Percentiles rank a stretch among this genome's conserved stretches.
Evolutionary conservation across 2,888 invertebrate genomes (phyloP).

Genomic region (Diachrysia chrysitis): DNA sequence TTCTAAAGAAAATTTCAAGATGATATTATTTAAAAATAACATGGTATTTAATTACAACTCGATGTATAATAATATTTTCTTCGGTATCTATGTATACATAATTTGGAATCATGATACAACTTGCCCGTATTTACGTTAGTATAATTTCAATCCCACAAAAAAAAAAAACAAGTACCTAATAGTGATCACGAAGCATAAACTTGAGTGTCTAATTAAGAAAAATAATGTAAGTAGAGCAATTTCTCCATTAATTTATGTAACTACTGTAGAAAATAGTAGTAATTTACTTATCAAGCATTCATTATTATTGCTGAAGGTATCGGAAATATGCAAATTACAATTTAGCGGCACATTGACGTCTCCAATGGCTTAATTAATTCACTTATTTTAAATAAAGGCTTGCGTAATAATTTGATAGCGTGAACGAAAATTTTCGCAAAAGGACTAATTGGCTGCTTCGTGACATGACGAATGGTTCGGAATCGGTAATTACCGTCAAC

Average conservation of each 20-base stretch:
- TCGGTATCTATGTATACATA: no score
- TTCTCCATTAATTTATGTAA: not conserved
- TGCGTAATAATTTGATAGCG: slow-evolving; percentile 18
- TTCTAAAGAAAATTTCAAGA: slow-evolving; percentile 15
- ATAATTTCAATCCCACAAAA: no score
- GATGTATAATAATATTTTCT: not conserved
- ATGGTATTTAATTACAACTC: slow-evolving; percentile 13
- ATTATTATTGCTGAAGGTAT: not conserved
- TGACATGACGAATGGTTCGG: slow-evolving; percentile 45
- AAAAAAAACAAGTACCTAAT: no score
- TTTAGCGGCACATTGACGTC: slow-evolving; percentile 12
- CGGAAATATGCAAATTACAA: slow-evolving; percentile 7
- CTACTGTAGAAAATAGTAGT: not conserved
- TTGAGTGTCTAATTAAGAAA: no score
- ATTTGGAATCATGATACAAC: no score
- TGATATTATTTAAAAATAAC: not conserved
- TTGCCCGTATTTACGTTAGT: no score
- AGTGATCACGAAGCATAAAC: no score
- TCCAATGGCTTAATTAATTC: slow-evolving; percentile 10
- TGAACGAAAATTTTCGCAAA: slow-evolving; percentile 27
- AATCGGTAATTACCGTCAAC: slow-evolving; percentile 46
- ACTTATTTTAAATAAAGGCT: slow-evolving; percentile 13
- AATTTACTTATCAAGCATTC: slow-evolving; percentile 5
- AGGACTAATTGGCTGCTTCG: slow-evolving; percentile 42
- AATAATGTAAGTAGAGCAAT: not conserved